Base-by-base conservation (phyloP, 2,797 vertebrate genomes). In the Eupleurogrammus muticus region DNA sequence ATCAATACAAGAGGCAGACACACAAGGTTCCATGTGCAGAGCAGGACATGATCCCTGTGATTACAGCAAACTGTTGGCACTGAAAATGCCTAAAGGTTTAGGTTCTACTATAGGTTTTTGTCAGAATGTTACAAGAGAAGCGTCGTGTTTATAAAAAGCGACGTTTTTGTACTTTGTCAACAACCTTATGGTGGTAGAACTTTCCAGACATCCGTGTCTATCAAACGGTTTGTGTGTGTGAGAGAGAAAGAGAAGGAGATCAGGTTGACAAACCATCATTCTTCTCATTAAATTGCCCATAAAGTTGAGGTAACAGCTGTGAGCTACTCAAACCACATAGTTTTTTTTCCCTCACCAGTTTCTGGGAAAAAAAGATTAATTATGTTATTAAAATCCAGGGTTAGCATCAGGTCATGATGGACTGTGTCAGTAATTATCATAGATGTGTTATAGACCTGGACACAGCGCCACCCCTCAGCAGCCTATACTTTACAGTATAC, bases 11-110 rank as follows among this genome's bases (percentile, higher is more conserved):
- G 34, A 49, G 9, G 8, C n/a, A 44, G 14, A 50, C 16, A 67
- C 9, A 21, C 17, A 59, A 50, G 9, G 9, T 40, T 36, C 28
- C 17, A 20, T 47, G 34, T 42, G 35, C 35, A 42, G 12, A 53
- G 40, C 21, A 46, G 24, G 52, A n/a, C 49, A 59, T 40, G 19
- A 60, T 66, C 44, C 16, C 42, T 14, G 13, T 61, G 70, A 79
- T 73, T 55, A 71, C 59, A 53, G 68, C 62, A 79, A 83, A 79
- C 65, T 62, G 52, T 46, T 69, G 64, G 68, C 66, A 75, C 42
- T 80, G 78, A 70, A 47, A 47, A 60, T 66, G 40, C 56, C 58
- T 74, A 77, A 85, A 84, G 11, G 35, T 59, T 28, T n/a, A 3
- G 47, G 16, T 24, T 50, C 51, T 5, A 51, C 44, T 64, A 9